Base-by-base conservation (phyloP, 2,888 invertebrate species). In the Callimorpha dominula region DNA sequence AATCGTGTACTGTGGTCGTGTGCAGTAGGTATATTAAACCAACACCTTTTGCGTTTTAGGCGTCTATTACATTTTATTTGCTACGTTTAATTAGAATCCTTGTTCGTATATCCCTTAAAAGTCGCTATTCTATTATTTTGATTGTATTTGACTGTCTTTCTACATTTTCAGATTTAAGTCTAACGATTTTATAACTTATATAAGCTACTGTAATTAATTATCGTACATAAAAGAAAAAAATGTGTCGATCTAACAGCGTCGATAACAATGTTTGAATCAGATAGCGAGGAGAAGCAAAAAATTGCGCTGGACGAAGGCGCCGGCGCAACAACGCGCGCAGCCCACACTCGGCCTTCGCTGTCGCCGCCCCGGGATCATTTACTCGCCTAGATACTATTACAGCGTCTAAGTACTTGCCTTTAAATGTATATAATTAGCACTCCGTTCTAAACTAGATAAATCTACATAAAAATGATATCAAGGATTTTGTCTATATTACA, bases 311-410 rank as follows among this genome's bases (percentile, higher is more conserved):
- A 77, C 66, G 78, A 77, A 86, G 88, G 86, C 89, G 88, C 88
- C 88, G 85, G 80, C 79, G 81, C 80, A 80, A 78, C 86, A 79
- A 78, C 82, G 85, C 80, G 74, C 80, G 75, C 87, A 81, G 83
- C 91, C 91, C 90, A 90, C 94, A 89, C 82, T 80, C 90, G 93
- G 89, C 93, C 94, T 95, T 93, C 87, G 76, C 70, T 77, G 77
- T 75, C 88, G 87, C 85, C 88, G 88, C 87, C 86, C 88, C 86
- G 85, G 92, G 93, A 94, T 94, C 92, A 86, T 89, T 94, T 94
- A 93, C 94, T 90, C 80, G 87, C 85, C 90, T 89, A 91, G 92
- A 92, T 93, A 91, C 87, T 87, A 91, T 93, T 93, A 92, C 84
- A 84, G 73, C 74, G 79, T 80, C 76, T 80, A 79, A 80, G 82